phyloP scores from a whole-genome alignment of 1,140 invertebrate species.

The Bombus superbus region DNA sequence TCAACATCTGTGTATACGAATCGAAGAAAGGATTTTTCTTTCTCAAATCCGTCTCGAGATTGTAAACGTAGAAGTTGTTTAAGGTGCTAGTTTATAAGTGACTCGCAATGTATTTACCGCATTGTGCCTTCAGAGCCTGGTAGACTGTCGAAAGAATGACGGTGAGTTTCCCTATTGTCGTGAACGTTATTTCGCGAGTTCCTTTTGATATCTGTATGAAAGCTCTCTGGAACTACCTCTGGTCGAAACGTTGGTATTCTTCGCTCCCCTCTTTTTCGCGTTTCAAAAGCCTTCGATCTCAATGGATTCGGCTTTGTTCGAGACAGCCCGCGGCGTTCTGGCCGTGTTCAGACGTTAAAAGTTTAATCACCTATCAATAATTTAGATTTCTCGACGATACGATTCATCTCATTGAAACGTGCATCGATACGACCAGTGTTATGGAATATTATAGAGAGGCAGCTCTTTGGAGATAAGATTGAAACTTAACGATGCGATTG shows the following conservation, averaged over 20 bases:
- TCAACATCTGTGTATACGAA: not conserved
- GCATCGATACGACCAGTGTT: not conserved
- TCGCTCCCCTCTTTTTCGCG: conserved; percentile 14
- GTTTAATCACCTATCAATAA: conserved; percentile 49
- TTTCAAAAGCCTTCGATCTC: conserved; percentile 42
- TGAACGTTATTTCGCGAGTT: conserved; percentile 40
- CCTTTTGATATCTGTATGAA: conserved; percentile 51
- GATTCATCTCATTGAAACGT: not conserved
- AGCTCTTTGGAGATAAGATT: not conserved
- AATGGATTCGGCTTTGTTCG: conserved; percentile 33
- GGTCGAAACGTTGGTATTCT: conserved; percentile 36
- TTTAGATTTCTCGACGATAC: conserved; percentile 8
- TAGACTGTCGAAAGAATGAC: conserved; percentile 22
- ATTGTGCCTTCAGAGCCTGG: conserved; percentile 12
- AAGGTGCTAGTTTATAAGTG: conserved; percentile 15
- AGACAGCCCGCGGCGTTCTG: conserved; percentile 14
- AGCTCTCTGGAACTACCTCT: conserved; percentile 40
- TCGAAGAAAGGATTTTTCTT: not conserved
- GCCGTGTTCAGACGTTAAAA: conserved; percentile 22
- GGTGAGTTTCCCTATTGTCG: conserved; percentile 47
- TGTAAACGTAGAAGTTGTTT: not conserved
- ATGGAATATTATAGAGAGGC: not conserved
- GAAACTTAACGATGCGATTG: not conserved
- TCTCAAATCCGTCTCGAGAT: not conserved
- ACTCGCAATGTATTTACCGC: not conserved